Evolutionary conservation across 1,140 invertebrate genomes (phyloP), one percentile per base, ranked within the genome.

Genomic region (Euura lappo): DNA sequence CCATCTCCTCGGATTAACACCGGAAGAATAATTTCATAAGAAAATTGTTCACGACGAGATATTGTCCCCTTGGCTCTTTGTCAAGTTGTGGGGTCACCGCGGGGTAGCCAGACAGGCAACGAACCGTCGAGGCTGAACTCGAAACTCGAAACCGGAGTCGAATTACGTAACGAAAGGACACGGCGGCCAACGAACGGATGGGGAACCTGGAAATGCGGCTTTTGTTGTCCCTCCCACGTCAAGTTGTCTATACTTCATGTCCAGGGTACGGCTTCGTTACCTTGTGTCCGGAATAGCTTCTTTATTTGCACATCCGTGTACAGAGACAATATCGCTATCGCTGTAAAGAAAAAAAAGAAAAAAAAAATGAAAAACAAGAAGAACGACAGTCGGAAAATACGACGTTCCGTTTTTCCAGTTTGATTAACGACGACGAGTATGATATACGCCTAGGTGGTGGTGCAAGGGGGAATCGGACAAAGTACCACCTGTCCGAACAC

Each of bases 111-210:
- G 51, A 60, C 51, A n/a, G 51, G 5, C 51, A 60, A 60, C 51
- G 51, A 60, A 60, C 51, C 51, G 13, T 60, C 10, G 13, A 60
- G 51, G 51, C 51, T n/a, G 51, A 60, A 60, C 51, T 60, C 13
- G 51, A 60, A 60, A 60, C 51, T 60, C 51, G 51, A 60, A 60
- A 60, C 51, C 51, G 13, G 51, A 8, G 8, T 60, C 51, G 51
- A 60, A 60, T 60, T 60, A 60, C 51, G 51, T n/a, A 60, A 60
- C 51, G 51, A n/a, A 60, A 8, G 51, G 51, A 60, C 51, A 60
- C 51, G 6, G 28, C 28, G 28, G 28, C 28, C 28, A 28, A 28
- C 51, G 51, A n/a, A 60, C 51, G 51, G 13, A 60, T n/a, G 51
- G 51, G 51, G 8, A 60, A 11, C 51, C 8, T 60, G 51, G 5